These are phyloP conservation scores for Chrysaora quinquecirrha DNA, from an alignment of 30 jellyfish, hydroid and myxozoan species.

Conservation along the genomic window DNA sequence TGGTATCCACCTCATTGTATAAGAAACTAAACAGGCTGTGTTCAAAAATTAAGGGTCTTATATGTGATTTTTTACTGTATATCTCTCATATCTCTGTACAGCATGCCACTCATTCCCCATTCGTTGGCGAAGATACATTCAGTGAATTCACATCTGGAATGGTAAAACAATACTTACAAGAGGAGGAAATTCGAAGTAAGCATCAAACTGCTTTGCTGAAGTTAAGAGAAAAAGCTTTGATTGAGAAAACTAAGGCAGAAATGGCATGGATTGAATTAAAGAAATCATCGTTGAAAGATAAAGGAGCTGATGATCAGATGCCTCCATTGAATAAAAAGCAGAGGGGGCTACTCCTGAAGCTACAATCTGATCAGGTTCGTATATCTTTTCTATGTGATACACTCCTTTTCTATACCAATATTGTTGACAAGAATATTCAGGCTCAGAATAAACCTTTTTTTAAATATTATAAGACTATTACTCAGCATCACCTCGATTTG, in stretches of 20 bases:
- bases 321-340: conserved; percentile 94
- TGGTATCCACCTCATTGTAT: too few species aligned
- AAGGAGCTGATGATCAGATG: conserved; percentile 91
- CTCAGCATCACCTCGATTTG: too few species aligned
- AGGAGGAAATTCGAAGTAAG: conserved; percentile 86
- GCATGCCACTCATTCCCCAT: conserved; percentile 82
- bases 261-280: conserved; percentile 92
- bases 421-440: too few species aligned
- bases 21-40: too few species aligned
- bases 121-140: conserved; percentile 91
- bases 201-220: conserved; percentile 89
- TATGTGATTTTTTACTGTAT: too few species aligned
- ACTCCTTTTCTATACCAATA: too few species aligned
- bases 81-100: too few species aligned
- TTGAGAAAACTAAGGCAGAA: conserved; percentile 93
- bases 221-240: conserved; percentile 87
- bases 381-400: not conserved
- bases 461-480: too few species aligned
- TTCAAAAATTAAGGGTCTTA: too few species aligned
- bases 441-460: too few species aligned
- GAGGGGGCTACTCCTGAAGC: conserved; percentile 80
- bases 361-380: conserved; percentile 87
- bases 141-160: conserved; percentile 75
- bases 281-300: conserved; percentile 68
- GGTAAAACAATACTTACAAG: conserved; percentile 92